phyloP scores from a whole-genome alignment of 2,113 vertebrate species.

The Pangasianodon gigas region DNA sequence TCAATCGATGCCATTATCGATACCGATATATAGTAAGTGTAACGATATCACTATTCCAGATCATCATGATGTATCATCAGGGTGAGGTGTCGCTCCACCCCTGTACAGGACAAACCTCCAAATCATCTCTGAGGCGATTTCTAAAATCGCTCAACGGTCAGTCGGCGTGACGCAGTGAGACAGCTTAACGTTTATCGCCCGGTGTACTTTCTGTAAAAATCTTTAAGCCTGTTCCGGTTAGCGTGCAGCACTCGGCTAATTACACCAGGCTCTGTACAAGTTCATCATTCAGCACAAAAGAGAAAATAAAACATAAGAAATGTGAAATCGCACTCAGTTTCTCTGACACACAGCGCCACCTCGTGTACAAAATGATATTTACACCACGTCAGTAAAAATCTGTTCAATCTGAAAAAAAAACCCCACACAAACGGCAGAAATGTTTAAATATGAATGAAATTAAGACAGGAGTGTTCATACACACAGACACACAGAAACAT shows the following conservation, averaged over 20 bases:
- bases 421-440: neutral
- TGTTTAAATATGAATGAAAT: neutral
- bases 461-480: neutral
- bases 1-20: too few species aligned
- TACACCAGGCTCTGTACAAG: neutral
- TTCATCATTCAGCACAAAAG: neutral
- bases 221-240: neutral
- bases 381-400: conserved; percentile 56
- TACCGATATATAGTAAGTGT: neutral
- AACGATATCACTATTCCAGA: neutral
- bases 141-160: neutral
- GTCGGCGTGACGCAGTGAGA: neutral
- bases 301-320: conserved; percentile 39
- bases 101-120: neutral
- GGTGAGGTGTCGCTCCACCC: neutral
- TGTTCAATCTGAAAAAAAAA: conserved; percentile 43
- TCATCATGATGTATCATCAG: neutral
- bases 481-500: neutral
- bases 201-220: neutral
- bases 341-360: conserved; percentile 61
- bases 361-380: conserved; percentile 69
- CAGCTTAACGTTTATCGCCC: neutral
- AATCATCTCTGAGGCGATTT: too few species aligned
- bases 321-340: neutral
- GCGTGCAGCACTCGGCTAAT: neutral